These are phyloP conservation scores for Betta splendens DNA, from an alignment of 2,797 vertebrate genomes.

Conservation along the genomic window DNA sequence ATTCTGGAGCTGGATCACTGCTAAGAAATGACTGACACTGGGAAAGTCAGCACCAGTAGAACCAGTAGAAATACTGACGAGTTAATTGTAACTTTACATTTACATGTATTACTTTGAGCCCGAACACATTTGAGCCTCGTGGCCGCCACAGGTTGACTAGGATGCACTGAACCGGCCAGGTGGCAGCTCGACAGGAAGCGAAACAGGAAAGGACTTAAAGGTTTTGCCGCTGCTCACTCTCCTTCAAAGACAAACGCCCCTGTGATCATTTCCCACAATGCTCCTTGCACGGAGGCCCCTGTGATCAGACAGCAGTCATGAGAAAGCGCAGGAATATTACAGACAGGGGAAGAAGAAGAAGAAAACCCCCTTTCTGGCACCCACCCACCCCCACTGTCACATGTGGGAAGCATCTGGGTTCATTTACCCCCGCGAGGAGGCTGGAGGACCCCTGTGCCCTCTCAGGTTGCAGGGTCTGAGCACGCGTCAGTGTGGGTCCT, in stretches of 20 bases:
- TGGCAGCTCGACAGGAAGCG: conserved; percentile 80
- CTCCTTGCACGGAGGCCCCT: conserved; percentile 82
- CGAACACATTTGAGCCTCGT: conserved; percentile 14
- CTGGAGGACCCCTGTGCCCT: conserved; percentile 78
- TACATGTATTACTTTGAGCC: conserved; percentile 18
- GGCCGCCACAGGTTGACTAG: conserved; percentile 21
- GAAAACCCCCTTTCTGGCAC: conserved; percentile 52
- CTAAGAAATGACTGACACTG: conserved; percentile 16
- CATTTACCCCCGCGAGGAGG: conserved; percentile 84
- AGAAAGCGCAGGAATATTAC: conserved; percentile 88
- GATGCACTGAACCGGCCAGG: conserved; percentile 60
- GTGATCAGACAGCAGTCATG: conserved; percentile 90
- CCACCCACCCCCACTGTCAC: conserved; percentile 19
- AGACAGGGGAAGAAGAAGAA: conserved; percentile 73
- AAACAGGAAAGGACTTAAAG: conserved; percentile 83
- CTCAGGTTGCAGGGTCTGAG: conserved; percentile 89
- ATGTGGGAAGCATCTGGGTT: conserved; percentile 94
- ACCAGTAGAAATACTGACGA: not conserved
- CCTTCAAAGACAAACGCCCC: conserved; percentile 83
- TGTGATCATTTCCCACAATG: conserved; percentile 88
- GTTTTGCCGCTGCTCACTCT: conserved; percentile 78
- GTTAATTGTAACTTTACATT: no score
- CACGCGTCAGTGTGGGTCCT: conserved; percentile 87
- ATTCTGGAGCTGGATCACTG: conserved; percentile 35
- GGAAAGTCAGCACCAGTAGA: conserved; percentile 20